Evolutionary conservation across 2,888 invertebrate species (phyloP).

Genomic region (Troides helena): DNA sequence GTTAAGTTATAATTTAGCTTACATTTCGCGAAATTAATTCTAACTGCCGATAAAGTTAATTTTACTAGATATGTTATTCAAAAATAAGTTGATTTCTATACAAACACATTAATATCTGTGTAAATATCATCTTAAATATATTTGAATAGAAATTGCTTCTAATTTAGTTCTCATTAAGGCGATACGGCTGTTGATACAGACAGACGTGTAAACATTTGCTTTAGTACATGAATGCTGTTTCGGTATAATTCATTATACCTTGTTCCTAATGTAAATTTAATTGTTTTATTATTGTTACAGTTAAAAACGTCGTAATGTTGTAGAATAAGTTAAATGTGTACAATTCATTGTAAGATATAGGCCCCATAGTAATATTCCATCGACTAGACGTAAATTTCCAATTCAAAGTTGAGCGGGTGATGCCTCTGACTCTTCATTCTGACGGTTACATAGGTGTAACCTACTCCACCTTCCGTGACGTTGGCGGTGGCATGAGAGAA

Average conservation of each 20-base stretch:
- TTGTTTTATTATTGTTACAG: not conserved
- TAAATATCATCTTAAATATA: constrained; percentile 1
- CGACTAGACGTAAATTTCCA: constrained; percentile 67
- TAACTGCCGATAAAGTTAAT: not conserved
- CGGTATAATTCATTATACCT: constrained; percentile 11
- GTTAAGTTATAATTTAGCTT: too few relatives aligned
- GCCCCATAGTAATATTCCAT: not conserved
- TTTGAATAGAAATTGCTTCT: constrained; percentile 11
- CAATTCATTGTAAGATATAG: not conserved
- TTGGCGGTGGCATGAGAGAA: constrained; percentile 74
- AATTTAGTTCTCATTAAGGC: constrained; percentile 7
- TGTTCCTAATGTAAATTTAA: not conserved
- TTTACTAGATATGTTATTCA: not conserved
- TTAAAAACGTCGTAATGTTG: not conserved
- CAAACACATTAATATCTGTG: constrained; percentile 3
- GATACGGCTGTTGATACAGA: constrained; percentile 15
- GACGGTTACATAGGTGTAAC: constrained; percentile 61
- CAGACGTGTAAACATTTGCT: constrained; percentile 13
- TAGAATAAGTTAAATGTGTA: not conserved
- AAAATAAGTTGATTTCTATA: not conserved
- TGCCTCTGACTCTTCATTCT: constrained; percentile 74
- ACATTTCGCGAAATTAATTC: not conserved
- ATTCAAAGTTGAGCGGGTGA: constrained; percentile 72
- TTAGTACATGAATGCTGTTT: not conserved
- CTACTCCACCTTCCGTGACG: constrained; percentile 69